phyloP scores from a whole-genome alignment of 2,797 vertebrate genomes.

The Pangasius krempfi region DNA sequence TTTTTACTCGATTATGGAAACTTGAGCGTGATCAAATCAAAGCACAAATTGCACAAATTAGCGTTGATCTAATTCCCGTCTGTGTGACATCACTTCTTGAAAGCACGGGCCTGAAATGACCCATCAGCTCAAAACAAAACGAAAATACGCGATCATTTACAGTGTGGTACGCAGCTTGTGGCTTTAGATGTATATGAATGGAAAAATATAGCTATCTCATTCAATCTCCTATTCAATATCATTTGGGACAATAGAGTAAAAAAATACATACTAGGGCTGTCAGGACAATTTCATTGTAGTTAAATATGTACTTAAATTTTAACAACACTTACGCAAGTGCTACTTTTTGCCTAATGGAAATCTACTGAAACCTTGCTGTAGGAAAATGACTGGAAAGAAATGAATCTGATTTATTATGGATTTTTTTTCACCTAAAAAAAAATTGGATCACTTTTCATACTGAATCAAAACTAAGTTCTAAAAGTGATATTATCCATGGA shows the following conservation, averaged over 20 bases:
- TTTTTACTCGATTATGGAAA: constrained; percentile 41
- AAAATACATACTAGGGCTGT: background rate
- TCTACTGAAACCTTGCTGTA: background rate
- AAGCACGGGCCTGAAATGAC: background rate
- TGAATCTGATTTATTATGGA: too few species aligned
- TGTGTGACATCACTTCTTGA: constrained; percentile 12
- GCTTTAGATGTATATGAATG: background rate
- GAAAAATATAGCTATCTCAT: background rate
- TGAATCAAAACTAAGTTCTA: too few species aligned
- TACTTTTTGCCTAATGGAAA: background rate
- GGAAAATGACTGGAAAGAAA: too few species aligned
- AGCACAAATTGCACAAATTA: constrained; percentile 36
- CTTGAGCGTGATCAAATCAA: constrained; percentile 19
- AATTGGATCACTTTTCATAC: too few species aligned
- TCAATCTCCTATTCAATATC: background rate
- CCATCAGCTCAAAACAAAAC: background rate
- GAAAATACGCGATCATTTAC: background rate
- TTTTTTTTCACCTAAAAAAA: too few species aligned
- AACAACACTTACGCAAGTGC: background rate
- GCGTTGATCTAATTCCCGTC: constrained; percentile 29
- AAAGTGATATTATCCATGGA: background rate
- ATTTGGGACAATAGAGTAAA: background rate
- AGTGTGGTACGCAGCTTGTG: background rate
- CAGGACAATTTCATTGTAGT: background rate
- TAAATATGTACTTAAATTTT: background rate